Evolutionary conservation across 2,888 invertebrate genomes (phyloP).

Genomic region (Cantharis lateralis): DNA sequence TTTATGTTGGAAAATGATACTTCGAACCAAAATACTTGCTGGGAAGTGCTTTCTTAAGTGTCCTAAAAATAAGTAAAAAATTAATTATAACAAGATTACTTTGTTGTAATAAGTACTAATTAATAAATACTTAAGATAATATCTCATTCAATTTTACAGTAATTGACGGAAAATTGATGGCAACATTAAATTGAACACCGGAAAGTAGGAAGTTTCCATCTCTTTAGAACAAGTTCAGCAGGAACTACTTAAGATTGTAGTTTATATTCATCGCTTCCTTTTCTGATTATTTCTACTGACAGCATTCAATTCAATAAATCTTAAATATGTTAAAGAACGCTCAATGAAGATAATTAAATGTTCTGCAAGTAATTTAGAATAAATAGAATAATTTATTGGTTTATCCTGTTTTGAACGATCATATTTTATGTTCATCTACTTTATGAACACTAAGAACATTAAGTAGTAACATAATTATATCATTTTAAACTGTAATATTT

Average conservation of each 20-base stretch:
- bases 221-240: constrained; percentile 8
- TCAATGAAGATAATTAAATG: neutral
- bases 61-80: neutral
- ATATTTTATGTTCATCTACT: neutral
- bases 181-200: constrained; percentile 10
- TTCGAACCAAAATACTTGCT: neutral
- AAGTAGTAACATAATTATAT: neutral
- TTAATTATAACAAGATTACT: neutral
- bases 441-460: neutral
- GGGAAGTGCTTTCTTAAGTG: neutral
- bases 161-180: constrained; percentile 6
- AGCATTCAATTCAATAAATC: constrained; percentile 8
- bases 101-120: neutral
- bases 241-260: constrained; percentile 17
- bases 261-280: constrained; percentile 21
- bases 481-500: neutral
- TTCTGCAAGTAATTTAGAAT: neutral
- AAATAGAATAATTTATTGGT: neutral
- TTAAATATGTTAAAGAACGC: constrained; percentile 1
- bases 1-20: neutral
- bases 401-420: neutral
- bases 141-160: constrained; percentile 5
- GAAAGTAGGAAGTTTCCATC: constrained; percentile 9
- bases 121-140: neutral
- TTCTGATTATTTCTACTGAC: constrained; percentile 15